Evolutionary conservation across 2,888 invertebrate genomes (phyloP), one percentile per base, ranked within the genome.

Genomic region (Seira sanloemensis): DNA sequence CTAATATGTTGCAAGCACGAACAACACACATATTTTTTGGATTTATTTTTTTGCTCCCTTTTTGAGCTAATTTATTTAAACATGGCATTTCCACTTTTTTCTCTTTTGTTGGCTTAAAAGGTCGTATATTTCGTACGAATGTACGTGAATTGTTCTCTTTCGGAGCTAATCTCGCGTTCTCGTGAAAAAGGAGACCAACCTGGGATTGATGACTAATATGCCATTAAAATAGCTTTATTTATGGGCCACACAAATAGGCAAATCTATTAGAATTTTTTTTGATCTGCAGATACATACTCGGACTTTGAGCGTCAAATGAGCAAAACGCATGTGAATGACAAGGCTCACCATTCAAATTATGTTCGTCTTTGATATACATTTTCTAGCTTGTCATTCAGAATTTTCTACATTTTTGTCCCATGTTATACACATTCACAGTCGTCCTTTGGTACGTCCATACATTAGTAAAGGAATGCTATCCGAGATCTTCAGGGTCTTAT

Each of bases 1-100:
- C 23, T 71, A 65, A 78, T 46, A 58, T 27, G 27, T 69, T 26
- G 37, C 69, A 5, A 27, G 19, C 67, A 25, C 66, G 67, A 25
- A 4, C 25, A n/a, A 1, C 16, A 68, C 23, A 68, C 18, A 25
- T 37, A 37, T 37, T 37, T 37, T 12, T 37, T 27, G 27, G 25
- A 19, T 21, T 2, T 21, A n/a, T 27, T 77, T 23, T 67, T 68
- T 12, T 37, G 37, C 12, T 37, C 37, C 12, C 37, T 4, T 37
- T 37, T 37, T 37, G 12, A 12, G 37, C 37, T 37, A 37, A 37
- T 37, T 37, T 37, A 37, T 37, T 37, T 37, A 37, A 37, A 37
- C 37, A 37, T 37, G 37, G 37, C 37, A 37, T 37, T 37, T 37
- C 37, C 37, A 37, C 37, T 37, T 37, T 37, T 58, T 58, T 58